Evolutionary conservation across 2,113 vertebrate species (phyloP), one percentile per base, ranked within the genome.

Genomic region (Zosterops borbonicus): DNA sequence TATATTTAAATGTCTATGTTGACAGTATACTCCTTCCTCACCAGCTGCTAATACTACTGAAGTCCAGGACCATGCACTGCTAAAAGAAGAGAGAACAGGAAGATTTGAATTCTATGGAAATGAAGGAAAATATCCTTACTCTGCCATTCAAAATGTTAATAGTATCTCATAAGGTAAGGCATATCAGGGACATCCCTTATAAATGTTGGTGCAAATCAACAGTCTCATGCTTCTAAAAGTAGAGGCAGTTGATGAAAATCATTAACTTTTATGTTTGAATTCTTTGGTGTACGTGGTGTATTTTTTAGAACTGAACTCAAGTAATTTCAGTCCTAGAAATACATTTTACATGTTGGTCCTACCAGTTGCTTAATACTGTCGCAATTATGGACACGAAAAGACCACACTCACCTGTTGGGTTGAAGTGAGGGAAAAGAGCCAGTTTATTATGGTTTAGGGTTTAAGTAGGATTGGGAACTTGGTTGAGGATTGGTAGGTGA

Each of bases 1-100:
- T 6, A 2, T 62, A 4, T 23, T 73, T 52, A 22, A 17, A n/a
- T 31, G 1, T 47, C 12, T 14, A 0, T 62, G 16, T 20, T 74
- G 24, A 55, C 16, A 60, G 49, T 7, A 42, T 56, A 39, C 2
- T 50, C 18, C 42, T 78, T 82, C 25, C 71, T 92, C 42, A 55
- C 41, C 29, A 83, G 58, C 28, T 5, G 2, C 31, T 82, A 29
- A 21, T 58, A 22, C 8, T 53, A 7, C n/a, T 42, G 75, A 86
- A 93, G 69, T 70, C 20, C 56, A 70, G 77, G 64, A 46, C 16
- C 55, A n/a, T 16, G 50, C 15, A 22, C 8, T 53, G 8, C 12
- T 29, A 20, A 39, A 69, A 83, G 18, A 73, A 35, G 11, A 68
- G 18, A 28, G 35, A 70, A 37, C 8, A 5, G 22, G 27, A 92